Percentiles rank a stretch among this genome's conserved stretches.
Conservation (phyloP, 2,797 vertebrate species). For the Eospalax fontanierii region DNA sequence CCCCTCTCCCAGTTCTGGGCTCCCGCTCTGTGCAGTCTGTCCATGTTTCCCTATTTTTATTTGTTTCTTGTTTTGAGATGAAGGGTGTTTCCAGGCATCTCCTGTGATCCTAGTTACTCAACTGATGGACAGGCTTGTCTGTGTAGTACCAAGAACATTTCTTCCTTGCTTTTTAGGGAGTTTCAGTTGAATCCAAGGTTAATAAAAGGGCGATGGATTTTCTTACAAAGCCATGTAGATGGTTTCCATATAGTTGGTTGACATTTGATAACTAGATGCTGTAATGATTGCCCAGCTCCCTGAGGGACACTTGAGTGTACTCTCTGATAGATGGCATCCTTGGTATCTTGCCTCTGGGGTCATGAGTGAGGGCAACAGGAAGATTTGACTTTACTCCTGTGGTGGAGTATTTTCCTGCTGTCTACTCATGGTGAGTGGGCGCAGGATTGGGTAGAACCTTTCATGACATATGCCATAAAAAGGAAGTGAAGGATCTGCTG, state of each 20-base stretch:
- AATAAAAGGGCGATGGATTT: neutral
- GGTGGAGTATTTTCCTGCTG: neutral
- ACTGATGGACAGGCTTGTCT: neutral
- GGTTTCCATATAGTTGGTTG: neutral
- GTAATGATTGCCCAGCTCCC: too few relatives aligned
- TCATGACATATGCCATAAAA: neutral
- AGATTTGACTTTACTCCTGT: fast-evolving
- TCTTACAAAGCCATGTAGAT: neutral
- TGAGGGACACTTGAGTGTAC: neutral
- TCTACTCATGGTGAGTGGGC: neutral
- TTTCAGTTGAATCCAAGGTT: slow-evolving; percentile 2
- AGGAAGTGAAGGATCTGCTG: neutral
- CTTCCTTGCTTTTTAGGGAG: neutral
- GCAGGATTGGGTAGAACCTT: too few relatives aligned
- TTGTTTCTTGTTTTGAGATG: slow-evolving; percentile 48
- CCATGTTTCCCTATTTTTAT: neutral
- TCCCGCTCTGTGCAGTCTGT: neutral
- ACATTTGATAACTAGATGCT: neutral
- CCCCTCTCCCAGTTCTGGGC: neutral
- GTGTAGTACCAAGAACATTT: neutral
- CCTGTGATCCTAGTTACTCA: neutral
- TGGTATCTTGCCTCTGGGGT: neutral
- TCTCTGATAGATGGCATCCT: neutral
- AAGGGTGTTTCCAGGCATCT: slow-evolving; percentile 12
- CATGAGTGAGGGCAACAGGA: neutral